Conservation (phyloP, 2,113 vertebrate genomes). For the Rhizomys pruinosus region DNA sequence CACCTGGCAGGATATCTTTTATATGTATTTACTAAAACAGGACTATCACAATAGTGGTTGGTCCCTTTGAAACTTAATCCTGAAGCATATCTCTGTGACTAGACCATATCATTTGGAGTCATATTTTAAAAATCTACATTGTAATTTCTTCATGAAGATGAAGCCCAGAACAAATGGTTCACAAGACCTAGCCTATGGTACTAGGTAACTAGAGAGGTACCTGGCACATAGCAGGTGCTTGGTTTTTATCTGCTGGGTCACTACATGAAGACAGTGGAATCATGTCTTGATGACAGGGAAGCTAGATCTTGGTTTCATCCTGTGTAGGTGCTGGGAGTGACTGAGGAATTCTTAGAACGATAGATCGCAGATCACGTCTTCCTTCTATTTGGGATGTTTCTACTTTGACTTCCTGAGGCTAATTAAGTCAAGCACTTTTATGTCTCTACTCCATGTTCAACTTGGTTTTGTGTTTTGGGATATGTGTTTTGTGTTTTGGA, state of each 20-base stretch:
- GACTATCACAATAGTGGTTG: constrained; percentile 7
- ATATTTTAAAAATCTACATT: neutral
- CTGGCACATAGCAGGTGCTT: neutral
- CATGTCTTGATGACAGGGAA: neutral
- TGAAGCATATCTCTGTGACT: neutral
- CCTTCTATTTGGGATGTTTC: neutral
- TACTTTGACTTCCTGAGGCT: neutral
- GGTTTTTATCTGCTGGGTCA: neutral
- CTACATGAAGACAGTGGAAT: constrained; percentile 31
- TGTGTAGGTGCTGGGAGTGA: neutral
- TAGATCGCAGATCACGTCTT: neutral
- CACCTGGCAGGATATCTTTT: no score
- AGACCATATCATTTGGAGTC: neutral
- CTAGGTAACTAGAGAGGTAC: neutral
- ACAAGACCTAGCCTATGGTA: neutral
- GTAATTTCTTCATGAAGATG: neutral
- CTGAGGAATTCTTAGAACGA: neutral
- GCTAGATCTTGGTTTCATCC: neutral
- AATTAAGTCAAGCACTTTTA: neutral
- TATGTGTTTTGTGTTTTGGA: neutral
- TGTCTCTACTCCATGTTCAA: neutral
- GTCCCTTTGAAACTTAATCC: constrained; percentile 26
- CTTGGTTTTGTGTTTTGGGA: neutral
- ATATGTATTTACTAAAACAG: neutral
- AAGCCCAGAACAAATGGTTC: neutral